phyloP scores from a whole-genome alignment of 1,140 invertebrate species.

The Subanguina moxae region DNA sequence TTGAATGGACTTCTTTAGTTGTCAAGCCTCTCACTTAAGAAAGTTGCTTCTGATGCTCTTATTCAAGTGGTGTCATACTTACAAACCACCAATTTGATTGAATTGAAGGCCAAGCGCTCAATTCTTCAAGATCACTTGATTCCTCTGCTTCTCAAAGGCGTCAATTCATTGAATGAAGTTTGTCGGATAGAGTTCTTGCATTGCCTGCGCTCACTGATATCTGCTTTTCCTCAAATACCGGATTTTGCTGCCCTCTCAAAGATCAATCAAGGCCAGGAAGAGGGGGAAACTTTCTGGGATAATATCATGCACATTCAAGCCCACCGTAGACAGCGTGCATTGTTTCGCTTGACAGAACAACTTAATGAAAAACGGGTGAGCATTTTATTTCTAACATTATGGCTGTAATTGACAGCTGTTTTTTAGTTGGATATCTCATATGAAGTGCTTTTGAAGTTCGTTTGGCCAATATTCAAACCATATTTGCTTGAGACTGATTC shows the following conservation, averaged over 20 bases:
- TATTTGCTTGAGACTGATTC: constrained; percentile 76
- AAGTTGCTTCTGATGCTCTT: constrained; percentile 73
- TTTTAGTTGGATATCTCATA: constrained; percentile 45
- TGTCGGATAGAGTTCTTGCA: constrained; percentile 22
- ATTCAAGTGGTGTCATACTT: constrained; percentile 66
- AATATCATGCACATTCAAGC: constrained; percentile 76
- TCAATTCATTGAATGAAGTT: constrained; percentile 21
- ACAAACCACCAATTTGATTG: no score
- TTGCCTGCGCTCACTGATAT: constrained; percentile 16
- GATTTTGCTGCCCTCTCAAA: constrained; percentile 14
- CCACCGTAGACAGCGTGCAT: constrained; percentile 50
- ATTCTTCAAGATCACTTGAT: constrained; percentile 54
- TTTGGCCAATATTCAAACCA: constrained; percentile 75
- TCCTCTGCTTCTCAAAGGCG: constrained; percentile 29
- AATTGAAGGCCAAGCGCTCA: neutral
- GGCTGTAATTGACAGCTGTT: neutral
- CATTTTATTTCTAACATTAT: neutral
- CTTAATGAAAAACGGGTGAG: constrained; percentile 31
- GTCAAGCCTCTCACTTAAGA: constrained; percentile 74
- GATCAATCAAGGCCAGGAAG: constrained; percentile 20
- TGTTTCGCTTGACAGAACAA: constrained; percentile 26
- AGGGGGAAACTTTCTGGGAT: constrained; percentile 75
- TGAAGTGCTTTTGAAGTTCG: constrained; percentile 69
- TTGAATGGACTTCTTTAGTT: neutral
- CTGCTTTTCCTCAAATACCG: constrained; percentile 21